Percentiles rank a stretch among this genome's conserved stretches.
phyloP scores from a whole-genome alignment of 2,888 invertebrate species.

The Tachina grossa region DNA sequence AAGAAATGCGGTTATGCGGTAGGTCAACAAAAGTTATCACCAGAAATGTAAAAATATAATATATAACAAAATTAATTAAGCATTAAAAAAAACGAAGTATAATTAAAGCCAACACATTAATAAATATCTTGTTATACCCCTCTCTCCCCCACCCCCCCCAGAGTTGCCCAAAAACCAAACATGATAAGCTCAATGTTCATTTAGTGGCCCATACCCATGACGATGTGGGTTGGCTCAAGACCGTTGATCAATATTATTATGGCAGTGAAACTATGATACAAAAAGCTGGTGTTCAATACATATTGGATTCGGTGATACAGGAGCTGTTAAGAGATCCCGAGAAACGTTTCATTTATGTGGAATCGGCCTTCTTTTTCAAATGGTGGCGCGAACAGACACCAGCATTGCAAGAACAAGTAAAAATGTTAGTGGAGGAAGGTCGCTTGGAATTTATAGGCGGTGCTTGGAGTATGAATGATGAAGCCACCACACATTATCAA shows the following conservation, averaged over 20 bases:
- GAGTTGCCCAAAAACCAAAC: conserved; percentile 86
- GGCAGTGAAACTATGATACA: conserved; percentile 88
- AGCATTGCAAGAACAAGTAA: conserved; percentile 85
- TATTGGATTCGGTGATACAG: conserved; percentile 92
- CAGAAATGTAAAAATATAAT: conserved; percentile 59
- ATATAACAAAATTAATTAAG: not conserved
- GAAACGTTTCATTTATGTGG: conserved; percentile 94
- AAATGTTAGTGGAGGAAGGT: conserved; percentile 87
- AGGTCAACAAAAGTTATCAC: conserved; percentile 71
- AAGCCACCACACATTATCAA: conserved; percentile 88
- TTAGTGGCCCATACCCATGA: conserved; percentile 95
- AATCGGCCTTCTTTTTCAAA: conserved; percentile 93
- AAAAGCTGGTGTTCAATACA: conserved; percentile 94
- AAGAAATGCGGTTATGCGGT: conserved; percentile 78
- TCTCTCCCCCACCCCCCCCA: conserved; percentile 77
- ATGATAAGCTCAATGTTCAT: conserved; percentile 90
- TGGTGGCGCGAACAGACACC: conserved; percentile 91
- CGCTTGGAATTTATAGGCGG: conserved; percentile 91
- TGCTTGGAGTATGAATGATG: conserved; percentile 93
- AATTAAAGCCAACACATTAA: not conserved
- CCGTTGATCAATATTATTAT: conserved; percentile 96
- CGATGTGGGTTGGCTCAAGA: conserved; percentile 97
- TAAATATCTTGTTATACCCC: not conserved
- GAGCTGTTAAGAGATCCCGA: conserved; percentile 88
- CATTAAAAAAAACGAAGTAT: not conserved